phyloP scores from a whole-genome alignment of 2,113 vertebrate genomes.

The Camarhynchus parvulus region DNA sequence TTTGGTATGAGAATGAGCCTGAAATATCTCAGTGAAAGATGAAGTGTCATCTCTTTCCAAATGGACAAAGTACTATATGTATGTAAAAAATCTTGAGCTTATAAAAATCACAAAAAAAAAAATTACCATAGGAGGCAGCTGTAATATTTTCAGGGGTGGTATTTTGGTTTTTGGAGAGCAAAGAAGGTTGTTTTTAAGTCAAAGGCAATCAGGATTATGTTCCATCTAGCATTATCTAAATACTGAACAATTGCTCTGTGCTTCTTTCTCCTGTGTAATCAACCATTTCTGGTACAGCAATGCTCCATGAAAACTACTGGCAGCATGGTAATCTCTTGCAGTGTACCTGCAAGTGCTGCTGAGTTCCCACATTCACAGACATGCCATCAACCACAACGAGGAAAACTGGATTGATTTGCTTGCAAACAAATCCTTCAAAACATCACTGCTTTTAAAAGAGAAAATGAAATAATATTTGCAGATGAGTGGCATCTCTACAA shows the following conservation, averaged over 20 bases:
- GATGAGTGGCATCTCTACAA: background rate
- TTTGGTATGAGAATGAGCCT: slow-evolving; percentile 11
- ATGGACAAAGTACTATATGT: background rate
- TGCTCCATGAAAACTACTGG: background rate
- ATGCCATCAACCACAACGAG: background rate
- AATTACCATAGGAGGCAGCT: background rate
- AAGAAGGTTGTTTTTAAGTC: slow-evolving; percentile 6
- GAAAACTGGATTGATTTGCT: background rate
- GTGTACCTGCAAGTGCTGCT: background rate
- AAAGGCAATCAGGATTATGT: background rate
- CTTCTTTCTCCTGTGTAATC: background rate
- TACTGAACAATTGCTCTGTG: background rate
- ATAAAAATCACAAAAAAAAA: slow-evolving; percentile 9
- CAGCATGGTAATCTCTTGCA: background rate
- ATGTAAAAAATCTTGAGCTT: background rate
- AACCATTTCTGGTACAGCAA: background rate
- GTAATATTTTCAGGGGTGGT: background rate
- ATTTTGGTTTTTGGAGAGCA: background rate
- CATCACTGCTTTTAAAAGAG: background rate
- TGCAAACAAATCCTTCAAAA: background rate
- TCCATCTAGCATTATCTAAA: slow-evolving; percentile 16
- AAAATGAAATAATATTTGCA: background rate
- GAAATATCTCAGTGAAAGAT: slow-evolving; percentile 37
- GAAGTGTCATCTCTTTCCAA: background rate
- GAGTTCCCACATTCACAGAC: background rate